Base-by-base conservation (phyloP, 2,888 invertebrate species). In the Lagria hirta region DNA sequence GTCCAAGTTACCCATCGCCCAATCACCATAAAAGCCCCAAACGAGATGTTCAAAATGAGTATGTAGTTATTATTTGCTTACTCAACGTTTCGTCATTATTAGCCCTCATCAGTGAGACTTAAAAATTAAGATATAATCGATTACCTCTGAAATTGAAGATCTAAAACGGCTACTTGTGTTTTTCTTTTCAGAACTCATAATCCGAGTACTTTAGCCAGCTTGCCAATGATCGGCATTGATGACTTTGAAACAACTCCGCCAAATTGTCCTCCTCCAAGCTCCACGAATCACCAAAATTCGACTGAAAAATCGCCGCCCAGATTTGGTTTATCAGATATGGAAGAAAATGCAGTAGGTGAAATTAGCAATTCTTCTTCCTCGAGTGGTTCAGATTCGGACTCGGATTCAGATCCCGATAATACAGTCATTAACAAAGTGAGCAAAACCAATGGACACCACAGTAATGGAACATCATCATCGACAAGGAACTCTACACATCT, bases 211-310 rank as follows among this genome's bases (percentile, higher is more conserved):
- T 74, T 84, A 51, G 87, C 86, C 53, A 87, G 73, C 57, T 57
- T 73, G 51, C 87, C 88, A 3, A 82, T 86, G 81, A 85, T 87
- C 52, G 83, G 84, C 26, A 71, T 83, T 45, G 84, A 84, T 64
- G 84, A 84, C 57, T 69, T 64, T 44, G 49, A 60, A 3, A 60
- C 64, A 60, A 73, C 48, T 48, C 66, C 49, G 14, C 38, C 41
- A 22, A 51, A 53, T 15, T 46, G 51, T 11, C 45, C 47, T n/a
- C 44, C 50, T 7, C 43, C 34, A 3, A 29, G 22, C 1, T 30
- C 23, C 17, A 30, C 38, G 2, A 30, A 29, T 17, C 17, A 12
- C 2, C 35, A 24, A 11, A 18, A 5, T n/a, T 10, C 35, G 17
- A 50, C 48, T 10, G 61, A 62, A 18, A 61, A 61, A 47, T 57